Evolutionary conservation across 2,797 vertebrate species (phyloP).

Genomic region (Coluber constrictor): DNA sequence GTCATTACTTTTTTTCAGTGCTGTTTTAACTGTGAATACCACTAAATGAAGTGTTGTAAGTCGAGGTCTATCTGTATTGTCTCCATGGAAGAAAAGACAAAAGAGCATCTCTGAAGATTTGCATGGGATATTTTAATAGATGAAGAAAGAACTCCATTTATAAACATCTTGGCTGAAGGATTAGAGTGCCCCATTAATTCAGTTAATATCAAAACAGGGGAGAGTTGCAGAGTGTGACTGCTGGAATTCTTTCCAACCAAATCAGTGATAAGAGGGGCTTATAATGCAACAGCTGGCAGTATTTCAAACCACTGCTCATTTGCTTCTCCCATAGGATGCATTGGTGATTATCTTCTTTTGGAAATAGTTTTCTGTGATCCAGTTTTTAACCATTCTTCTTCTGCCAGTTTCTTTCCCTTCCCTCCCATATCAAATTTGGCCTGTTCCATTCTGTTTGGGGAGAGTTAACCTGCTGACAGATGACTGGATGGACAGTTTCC

Average conservation of each 20-base stretch:
- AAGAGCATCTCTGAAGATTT: not conserved
- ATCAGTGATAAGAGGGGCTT: not conserved
- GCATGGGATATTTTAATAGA: not conserved
- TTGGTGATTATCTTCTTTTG: not conserved
- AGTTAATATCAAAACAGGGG: not conserved
- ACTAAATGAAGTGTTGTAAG: not conserved
- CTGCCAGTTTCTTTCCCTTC: not conserved
- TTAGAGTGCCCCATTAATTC: not conserved
- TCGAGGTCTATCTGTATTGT: not conserved
- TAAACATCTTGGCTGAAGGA: not conserved
- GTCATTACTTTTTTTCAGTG: not conserved
- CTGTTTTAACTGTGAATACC: not conserved
- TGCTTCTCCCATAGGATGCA: not conserved
- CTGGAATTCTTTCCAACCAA: not conserved
- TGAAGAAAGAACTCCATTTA: not conserved
- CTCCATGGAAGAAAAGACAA: not conserved
- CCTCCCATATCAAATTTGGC: not conserved
- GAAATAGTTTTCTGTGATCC: not conserved
- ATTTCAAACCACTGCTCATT: not conserved
- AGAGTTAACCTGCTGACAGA: not conserved
- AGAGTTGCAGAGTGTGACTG: not conserved
- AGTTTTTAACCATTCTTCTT: not conserved
- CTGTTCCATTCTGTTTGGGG: not conserved
- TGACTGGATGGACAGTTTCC: not conserved
- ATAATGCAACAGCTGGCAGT: not conserved